Evolutionary conservation across 2,888 invertebrate genomes (phyloP).

Genomic region (Drosophila affinis): DNA sequence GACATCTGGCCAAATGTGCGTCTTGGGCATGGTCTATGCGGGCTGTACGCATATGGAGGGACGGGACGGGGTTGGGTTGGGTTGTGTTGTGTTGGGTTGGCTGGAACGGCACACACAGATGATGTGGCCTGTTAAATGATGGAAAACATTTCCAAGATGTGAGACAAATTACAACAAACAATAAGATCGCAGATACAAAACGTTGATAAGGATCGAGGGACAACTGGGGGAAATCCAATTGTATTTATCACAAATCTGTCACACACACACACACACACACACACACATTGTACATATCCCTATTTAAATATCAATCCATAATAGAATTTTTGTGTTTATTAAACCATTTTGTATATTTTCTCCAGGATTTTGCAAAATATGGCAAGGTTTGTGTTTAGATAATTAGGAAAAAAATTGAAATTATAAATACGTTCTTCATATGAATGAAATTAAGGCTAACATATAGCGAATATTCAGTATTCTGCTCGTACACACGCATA

Average conservation of each 20-base stretch:
- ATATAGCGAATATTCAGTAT: background rate
- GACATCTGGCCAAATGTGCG: slow-evolving; percentile 65
- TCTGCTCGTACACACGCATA: background rate
- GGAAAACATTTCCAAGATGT: background rate
- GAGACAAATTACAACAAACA: slow-evolving; percentile 33
- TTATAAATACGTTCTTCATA: background rate
- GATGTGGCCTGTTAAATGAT: background rate
- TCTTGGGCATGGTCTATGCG: slow-evolving; percentile 34
- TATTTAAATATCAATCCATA: background rate
- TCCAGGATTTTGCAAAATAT: slow-evolving; percentile 42
- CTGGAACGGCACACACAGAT: slow-evolving; percentile 13
- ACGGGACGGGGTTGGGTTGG: no score
- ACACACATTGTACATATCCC: no score
- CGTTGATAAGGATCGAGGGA: background rate
- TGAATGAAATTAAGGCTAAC: slow-evolving; percentile 4
- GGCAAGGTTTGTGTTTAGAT: background rate
- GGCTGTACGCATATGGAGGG: slow-evolving; percentile 1
- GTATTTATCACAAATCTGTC: background rate
- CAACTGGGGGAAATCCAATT: background rate
- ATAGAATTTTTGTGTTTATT: background rate
- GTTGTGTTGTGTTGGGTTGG: slow-evolving; percentile 22
- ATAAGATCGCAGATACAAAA: background rate
- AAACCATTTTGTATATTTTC: background rate
- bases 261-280: no score
- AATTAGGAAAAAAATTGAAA: background rate